Base-by-base conservation (phyloP, 2,888 invertebrate species). In the Balanococcus diminutus region DNA sequence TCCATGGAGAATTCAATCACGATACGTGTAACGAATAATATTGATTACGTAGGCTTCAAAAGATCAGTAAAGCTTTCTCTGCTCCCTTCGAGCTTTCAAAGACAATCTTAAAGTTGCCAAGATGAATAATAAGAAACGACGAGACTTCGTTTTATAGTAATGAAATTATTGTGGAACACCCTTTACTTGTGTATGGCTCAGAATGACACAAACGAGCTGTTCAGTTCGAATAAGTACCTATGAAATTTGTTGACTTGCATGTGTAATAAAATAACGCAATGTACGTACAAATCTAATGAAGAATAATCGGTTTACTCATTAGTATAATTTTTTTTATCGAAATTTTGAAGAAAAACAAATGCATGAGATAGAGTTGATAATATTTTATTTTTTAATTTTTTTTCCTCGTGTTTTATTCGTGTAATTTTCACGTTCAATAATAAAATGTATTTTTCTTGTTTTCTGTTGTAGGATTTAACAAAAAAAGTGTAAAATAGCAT, bases 391-490 rank as follows among this genome's bases (percentile, higher is more conserved):
- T n/a, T n/a, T n/a, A 14, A 14, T 16, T 16, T 46, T 46, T 39
- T 16, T 46, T 46, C 46, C 16, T 46, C 46, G 16, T 46, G 11
- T 46, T 46, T 46, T 46, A 8, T 46, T 46, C 46, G 46, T 16
- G n/a, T n/a, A n/a, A n/a, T n/a, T n/a, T n/a, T n/a, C 11, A n/a
- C 46, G 16, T 16, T 56, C 28, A 28, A 28, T 72, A 72, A 72
- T 72, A 72, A 72, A 56, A 72, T 72, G 25, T 72, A 42, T 72
- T 72, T 61, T 72, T 72, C 28, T 72, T 72, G 31, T 42, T 72
- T 72, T 72, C 56, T 72, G 72, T 72, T 72, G 31, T 72, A 72
- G 72, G 72, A 72, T 28, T 72, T 72, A 72, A 72, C 72, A 72
- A 72, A 72, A 72, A 72, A 72, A 72, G 72, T 72, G 72, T 72